phyloP scores from a whole-genome alignment of 1,140 invertebrate species.

The Dolichoris vasculosae region DNA sequence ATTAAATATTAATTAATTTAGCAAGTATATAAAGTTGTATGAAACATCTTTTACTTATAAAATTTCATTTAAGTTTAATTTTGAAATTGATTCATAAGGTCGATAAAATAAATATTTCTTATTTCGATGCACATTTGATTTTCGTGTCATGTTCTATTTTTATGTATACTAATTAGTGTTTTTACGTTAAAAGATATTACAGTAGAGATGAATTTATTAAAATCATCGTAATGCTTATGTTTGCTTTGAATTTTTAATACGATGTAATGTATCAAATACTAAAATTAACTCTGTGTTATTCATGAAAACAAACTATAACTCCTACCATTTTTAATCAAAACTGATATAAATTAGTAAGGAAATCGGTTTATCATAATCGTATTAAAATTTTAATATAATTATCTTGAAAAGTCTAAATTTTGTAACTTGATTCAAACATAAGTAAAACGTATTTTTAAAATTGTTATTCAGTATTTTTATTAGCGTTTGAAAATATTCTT shows the following conservation, averaged over 20 bases:
- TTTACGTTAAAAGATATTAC: background rate
- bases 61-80: background rate
- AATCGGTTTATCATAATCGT: background rate
- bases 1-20: too few relatives aligned
- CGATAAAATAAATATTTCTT: too few relatives aligned
- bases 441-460: too few relatives aligned
- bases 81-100: background rate
- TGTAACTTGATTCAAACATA: too few relatives aligned
- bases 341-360: background rate
- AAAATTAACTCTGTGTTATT: background rate
- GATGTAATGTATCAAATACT: background rate
- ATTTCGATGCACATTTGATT: background rate
- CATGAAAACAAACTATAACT: background rate
- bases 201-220: background rate
- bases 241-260: background rate
- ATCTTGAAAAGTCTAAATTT: too few relatives aligned
- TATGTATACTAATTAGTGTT: background rate
- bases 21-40: too few relatives aligned
- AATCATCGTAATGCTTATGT: conserved; percentile 8
- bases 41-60: too few relatives aligned
- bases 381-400: too few relatives aligned
- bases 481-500: background rate
- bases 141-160: background rate
- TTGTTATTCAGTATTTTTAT: background rate
- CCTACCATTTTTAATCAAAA: background rate